Evolutionary conservation across 2,113 vertebrate genomes (phyloP).

Genomic region (Diadophis punctatus): DNA sequence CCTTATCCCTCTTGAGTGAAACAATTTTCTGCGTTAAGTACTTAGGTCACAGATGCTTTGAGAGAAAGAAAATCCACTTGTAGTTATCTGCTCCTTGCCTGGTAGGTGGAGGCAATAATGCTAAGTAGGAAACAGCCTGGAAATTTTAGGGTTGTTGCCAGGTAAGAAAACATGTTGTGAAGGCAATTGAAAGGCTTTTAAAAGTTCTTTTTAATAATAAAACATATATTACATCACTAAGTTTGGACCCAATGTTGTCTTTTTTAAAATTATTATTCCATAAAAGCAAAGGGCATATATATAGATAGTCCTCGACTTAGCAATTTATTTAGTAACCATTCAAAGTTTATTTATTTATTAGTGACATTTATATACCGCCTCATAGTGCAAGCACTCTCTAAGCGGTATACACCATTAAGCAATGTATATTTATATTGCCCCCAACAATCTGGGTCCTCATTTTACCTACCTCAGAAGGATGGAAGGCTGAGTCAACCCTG

Average conservation of each 20-base stretch:
- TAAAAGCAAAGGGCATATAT: constrained; percentile 28
- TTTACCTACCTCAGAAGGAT: too few relatives aligned
- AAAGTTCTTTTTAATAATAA: constrained; percentile 6
- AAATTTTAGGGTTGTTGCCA: neutral
- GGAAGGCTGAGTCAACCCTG: too few relatives aligned
- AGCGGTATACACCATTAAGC: too few relatives aligned
- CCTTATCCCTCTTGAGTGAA: neutral
- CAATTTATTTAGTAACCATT: neutral
- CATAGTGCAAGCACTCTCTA: too few relatives aligned
- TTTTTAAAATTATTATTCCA: constrained; percentile 1
- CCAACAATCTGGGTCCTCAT: too few relatives aligned
- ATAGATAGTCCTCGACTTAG: neutral
- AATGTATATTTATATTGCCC: too few relatives aligned
- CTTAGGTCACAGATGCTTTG: neutral
- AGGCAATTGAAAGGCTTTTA: constrained; percentile 19
- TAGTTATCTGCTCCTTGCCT: constrained; percentile 16
- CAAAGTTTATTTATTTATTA: too few relatives aligned
- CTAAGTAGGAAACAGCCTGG: neutral
- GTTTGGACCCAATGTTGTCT: constrained; percentile 28
- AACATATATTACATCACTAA: constrained; percentile 14
- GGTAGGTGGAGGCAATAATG: neutral
- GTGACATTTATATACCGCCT: too few relatives aligned
- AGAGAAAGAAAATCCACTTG: neutral
- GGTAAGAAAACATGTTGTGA: constrained; percentile 23
- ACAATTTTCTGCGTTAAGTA: neutral